phyloP scores from a whole-genome alignment of 2,888 invertebrate species.

The Glyphotaelius pellucidus region DNA sequence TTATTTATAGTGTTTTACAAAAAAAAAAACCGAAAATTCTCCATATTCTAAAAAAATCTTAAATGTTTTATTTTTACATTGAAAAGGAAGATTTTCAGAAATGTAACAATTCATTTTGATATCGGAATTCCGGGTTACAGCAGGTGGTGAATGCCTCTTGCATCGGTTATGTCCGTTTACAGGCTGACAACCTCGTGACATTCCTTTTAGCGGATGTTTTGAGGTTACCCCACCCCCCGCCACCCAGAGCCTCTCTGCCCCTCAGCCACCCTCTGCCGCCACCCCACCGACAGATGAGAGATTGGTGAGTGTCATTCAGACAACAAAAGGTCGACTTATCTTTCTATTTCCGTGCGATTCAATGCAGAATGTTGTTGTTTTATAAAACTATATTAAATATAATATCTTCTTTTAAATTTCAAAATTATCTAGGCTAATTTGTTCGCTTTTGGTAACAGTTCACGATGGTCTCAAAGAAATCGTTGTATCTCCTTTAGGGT shows the following conservation, averaged over 20 bases:
- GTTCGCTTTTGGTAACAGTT: too few relatives aligned
- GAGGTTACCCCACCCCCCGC: not conserved
- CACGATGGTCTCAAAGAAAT: too few relatives aligned
- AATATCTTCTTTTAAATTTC: too few relatives aligned
- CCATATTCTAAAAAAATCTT: not conserved
- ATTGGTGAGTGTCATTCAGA: not conserved
- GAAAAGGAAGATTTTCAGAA: not conserved
- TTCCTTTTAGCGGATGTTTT: slow-evolving; percentile 32
- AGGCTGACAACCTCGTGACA: slow-evolving; percentile 34
- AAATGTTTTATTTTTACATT: not conserved
- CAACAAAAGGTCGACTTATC: not conserved
- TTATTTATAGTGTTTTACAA: too few relatives aligned
- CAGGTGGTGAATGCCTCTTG: slow-evolving; percentile 29
- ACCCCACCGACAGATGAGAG: not conserved
- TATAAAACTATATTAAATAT: not conserved
- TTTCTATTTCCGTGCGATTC: not conserved
- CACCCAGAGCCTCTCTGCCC: not conserved
- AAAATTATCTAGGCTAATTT: too few relatives aligned
- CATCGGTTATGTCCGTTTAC: slow-evolving; percentile 2
- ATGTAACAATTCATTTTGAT: not conserved
- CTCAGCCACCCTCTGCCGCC: not conserved
- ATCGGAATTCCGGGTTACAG: not conserved
- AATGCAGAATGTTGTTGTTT: not conserved
- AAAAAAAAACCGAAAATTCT: not conserved
- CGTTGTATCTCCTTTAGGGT: too few relatives aligned